A percentile compares a stretch with the other conserved stretches of the same genome.
Conservation (phyloP, 2,797 vertebrate species). For the Poecile montanus region DNA sequence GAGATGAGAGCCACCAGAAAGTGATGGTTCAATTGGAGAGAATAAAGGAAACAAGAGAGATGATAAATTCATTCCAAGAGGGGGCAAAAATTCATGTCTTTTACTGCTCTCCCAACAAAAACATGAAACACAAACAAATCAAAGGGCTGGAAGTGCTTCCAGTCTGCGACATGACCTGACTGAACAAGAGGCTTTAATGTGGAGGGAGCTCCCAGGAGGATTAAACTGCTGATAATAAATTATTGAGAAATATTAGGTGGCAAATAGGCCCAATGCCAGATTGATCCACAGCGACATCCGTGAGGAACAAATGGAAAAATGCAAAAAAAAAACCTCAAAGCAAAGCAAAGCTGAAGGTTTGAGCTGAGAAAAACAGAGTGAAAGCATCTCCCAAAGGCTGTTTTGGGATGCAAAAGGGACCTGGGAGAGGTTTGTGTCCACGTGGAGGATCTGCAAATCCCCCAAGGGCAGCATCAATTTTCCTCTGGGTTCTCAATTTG, state of each 20-base stretch:
- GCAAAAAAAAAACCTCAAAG: neutral
- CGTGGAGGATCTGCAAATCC: neutral
- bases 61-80: conserved; percentile 46
- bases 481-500: accelerated
- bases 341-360: neutral
- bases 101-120: conserved; percentile 42
- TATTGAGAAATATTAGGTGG: conserved; percentile 63
- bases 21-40: conserved; percentile 15
- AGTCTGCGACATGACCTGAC: conserved; percentile 40
- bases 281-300: neutral
- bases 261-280: neutral
- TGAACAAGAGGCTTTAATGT: conserved; percentile 37
- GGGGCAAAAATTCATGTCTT: neutral
- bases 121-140: conserved; percentile 45
- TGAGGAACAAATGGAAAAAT: neutral
- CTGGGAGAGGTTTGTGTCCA: neutral
- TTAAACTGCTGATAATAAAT: conserved; percentile 53
- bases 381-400: neutral
- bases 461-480: neutral
- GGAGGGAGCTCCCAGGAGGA: conserved; percentile 16
- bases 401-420: neutral
- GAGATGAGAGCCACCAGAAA: neutral
- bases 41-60: neutral
- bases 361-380: accelerated
- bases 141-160: conserved; percentile 50